Evolutionary conservation across 2,888 invertebrate species (phyloP).

Genomic region (Andrena fulva): DNA sequence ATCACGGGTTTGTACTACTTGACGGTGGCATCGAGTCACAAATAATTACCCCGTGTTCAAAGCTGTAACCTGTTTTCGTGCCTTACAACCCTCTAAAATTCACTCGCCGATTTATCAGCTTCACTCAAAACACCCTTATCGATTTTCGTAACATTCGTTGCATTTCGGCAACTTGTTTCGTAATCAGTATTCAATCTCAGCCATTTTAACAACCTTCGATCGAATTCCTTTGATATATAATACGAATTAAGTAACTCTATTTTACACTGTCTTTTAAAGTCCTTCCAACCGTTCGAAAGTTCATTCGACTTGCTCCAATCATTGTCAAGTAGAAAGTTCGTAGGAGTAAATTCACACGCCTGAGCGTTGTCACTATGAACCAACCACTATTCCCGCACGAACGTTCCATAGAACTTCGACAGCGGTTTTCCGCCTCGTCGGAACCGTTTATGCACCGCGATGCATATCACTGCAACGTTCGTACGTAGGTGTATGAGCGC

Average conservation of each 20-base stretch:
- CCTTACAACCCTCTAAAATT: slow-evolving; percentile 1
- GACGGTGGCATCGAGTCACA: slow-evolving; percentile 40
- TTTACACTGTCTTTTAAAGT: no score
- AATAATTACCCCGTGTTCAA: slow-evolving; percentile 38
- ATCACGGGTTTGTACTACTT: slow-evolving; percentile 68
- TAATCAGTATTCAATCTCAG: no score
- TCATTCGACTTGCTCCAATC: no score
- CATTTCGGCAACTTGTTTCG: no score
- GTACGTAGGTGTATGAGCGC: not conserved
- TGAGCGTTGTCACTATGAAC: not conserved
- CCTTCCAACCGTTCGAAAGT: no score
- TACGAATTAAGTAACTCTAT: no score
- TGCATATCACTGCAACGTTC: slow-evolving; percentile 12
- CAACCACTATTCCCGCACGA: not conserved
- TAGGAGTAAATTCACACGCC: slow-evolving; percentile 2
- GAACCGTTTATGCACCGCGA: slow-evolving; percentile 32
- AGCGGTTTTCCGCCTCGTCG: slow-evolving; percentile 24
- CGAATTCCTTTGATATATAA: no score
- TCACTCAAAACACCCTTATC: not conserved
- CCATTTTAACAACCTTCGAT: no score
- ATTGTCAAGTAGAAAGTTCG: no score
- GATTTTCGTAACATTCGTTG: not conserved
- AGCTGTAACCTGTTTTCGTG: not conserved
- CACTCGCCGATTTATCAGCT: not conserved
- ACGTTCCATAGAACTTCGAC: not conserved